Evolutionary conservation across 2,113 vertebrate species (phyloP), one percentile per base, ranked within the genome.

Genomic region (Sinocyclocheilus maitianheensis): DNA sequence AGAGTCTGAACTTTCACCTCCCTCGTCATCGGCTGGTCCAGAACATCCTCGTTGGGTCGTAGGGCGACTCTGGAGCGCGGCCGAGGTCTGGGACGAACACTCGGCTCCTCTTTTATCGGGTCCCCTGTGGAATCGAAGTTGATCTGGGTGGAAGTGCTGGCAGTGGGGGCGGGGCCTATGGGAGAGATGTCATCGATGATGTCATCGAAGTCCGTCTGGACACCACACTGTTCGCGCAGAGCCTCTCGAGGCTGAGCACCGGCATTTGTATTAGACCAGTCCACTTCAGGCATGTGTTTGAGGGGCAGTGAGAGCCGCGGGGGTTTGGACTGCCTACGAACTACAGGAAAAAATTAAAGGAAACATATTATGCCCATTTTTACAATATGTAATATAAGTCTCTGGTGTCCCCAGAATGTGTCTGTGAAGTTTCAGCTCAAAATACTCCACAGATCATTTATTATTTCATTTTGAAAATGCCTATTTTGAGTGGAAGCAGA

Each of bases 1-100:
- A 95, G 86, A 71, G 92, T 94, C 85, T 96, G 94, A 92, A 92
- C 92, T 89, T 95, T 94, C 81, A 92, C 93, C 84, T 95, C 95
- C 91, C 87, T 94, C 88, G 90, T 87, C 86, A 95, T 72, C 86
- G 94, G 92, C 91, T 93, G 96, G 43, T 75, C 78, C 30, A 9
- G 11, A 18, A 10, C 1, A 77, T 91, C 93, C 58, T 62, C 58
- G 58, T 1, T n/a, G 80, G 89, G 88, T 34, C 46, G 90, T 0
- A 95, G 89, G 83, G 92, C 93, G 87, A 87, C 86, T 91, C 94
- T 96, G 81, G 96, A 95, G 63, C 98, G 96, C 79, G 98, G 97
- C 77, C 93, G 97, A 88, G 97, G 97, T 91, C 95, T 96, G 24
- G 97, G 98, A 55, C 90, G 95, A 92, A 90, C 84, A 5, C 65